Conservation (phyloP, 2,888 invertebrate species). For the Sisyra nigra region DNA sequence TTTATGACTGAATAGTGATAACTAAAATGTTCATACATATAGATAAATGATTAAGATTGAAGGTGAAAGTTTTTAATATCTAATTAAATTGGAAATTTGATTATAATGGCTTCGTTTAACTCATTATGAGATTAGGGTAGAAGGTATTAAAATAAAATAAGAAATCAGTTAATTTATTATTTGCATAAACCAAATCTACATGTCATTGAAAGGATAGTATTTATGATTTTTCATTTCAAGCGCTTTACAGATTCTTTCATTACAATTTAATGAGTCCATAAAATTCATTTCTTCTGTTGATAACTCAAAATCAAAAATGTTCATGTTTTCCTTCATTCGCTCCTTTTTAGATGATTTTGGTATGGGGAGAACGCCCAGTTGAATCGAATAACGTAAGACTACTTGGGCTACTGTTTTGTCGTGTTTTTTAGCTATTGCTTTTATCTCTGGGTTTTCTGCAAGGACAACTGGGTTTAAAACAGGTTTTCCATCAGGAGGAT, state of each 20-base stretch:
- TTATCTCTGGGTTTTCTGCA: slow-evolving; percentile 37
- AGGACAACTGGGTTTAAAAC: slow-evolving; percentile 33
- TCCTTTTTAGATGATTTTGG: slow-evolving; percentile 36
- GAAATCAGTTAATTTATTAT: too few species aligned
- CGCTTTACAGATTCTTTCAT: slow-evolving; percentile 20
- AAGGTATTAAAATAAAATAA: too few species aligned
- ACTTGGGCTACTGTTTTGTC: slow-evolving; percentile 46
- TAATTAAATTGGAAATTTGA: too few species aligned
- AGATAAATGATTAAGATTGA: too few species aligned
- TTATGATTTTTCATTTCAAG: slow-evolving; percentile 19
- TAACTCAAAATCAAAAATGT: slow-evolving; percentile 38
- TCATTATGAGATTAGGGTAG: too few species aligned
- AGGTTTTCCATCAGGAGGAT: slow-evolving; percentile 52
- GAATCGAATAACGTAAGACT: slow-evolving; percentile 38
- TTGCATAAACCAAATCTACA: slow-evolving; percentile 14
- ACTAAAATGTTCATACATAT: too few species aligned
- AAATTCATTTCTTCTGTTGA: slow-evolving; percentile 29
- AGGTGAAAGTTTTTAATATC: too few species aligned
- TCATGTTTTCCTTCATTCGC: slow-evolving; percentile 34
- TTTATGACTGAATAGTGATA: too few species aligned
- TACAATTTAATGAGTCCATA: slow-evolving; percentile 21
- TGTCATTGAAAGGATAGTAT: slow-evolving; percentile 22
- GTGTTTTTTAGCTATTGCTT: slow-evolving; percentile 39
- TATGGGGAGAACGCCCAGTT: slow-evolving; percentile 33
- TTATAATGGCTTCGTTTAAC: too few species aligned